Conservation (phyloP, 2,888 invertebrate species). For the Drosophila lacicola region DNA sequence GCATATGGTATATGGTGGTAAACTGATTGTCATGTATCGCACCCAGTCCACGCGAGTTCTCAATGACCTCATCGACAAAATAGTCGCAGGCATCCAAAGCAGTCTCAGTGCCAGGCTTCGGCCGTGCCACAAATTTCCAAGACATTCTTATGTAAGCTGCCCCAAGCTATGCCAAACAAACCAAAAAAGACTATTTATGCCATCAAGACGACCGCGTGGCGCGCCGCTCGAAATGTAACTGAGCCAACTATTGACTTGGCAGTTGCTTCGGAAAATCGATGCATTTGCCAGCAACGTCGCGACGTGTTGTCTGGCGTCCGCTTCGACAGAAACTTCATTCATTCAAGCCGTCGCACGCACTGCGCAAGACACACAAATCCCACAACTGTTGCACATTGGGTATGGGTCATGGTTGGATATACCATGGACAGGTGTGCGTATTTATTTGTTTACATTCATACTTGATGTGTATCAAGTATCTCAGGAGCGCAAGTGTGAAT, state of each 20-base stretch:
- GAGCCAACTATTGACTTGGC: conserved; percentile 16
- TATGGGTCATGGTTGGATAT: conserved; percentile 15
- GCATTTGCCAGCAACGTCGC: conserved; percentile 29
- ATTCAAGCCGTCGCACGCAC: conserved; percentile 53
- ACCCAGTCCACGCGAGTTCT: conserved; percentile 86
- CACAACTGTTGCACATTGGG: conserved; percentile 78
- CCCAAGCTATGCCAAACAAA: neutral
- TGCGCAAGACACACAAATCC: conserved; percentile 78
- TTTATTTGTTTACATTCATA: conserved; percentile 28
- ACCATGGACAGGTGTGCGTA: conserved; percentile 6
- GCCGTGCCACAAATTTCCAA: conserved; percentile 84
- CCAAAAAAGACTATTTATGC: conserved; percentile 24
- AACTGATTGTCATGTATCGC: conserved; percentile 10
- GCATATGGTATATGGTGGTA: conserved; percentile 46
- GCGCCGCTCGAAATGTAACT: conserved; percentile 55
- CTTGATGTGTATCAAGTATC: neutral
- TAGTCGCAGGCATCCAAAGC: conserved; percentile 90
- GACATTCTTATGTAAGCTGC: conserved; percentile 78
- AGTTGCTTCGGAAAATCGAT: conserved; percentile 66
- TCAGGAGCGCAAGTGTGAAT: neutral
- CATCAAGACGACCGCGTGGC: conserved; percentile 41
- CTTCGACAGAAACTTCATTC: conserved; percentile 49
- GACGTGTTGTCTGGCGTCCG: conserved; percentile 32
- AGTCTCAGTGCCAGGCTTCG: conserved; percentile 86
- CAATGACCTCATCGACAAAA: conserved; percentile 89